These are phyloP conservation scores for Morone chrysops DNA, from an alignment of 2,113 vertebrate species.

Conservation along the genomic window DNA sequence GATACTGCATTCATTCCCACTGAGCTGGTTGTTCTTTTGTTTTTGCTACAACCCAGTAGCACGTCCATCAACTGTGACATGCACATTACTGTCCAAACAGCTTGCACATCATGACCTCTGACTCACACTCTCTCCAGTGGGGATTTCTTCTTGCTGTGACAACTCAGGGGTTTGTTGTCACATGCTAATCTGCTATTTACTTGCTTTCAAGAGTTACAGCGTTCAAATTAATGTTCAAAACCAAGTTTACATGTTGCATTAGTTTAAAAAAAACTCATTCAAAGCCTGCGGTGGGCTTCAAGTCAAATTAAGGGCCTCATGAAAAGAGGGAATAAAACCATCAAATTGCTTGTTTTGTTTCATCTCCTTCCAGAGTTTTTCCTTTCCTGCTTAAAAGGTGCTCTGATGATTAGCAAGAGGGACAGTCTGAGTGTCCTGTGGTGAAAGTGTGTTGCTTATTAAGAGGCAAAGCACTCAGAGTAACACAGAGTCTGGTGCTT, in stretches of 20 bases:
- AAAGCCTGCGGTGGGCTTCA: constrained; percentile 41
- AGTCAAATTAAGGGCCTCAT: constrained; percentile 70
- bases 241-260: constrained; percentile 50
- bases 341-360: constrained; percentile 73
- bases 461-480: constrained; percentile 55
- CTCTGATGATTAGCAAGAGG: constrained; percentile 71
- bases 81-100: constrained; percentile 4
- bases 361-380: constrained; percentile 74
- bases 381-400: constrained; percentile 60
- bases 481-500: constrained; percentile 31
- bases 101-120: background rate
- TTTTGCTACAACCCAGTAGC: constrained; percentile 19
- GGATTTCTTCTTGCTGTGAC: background rate
- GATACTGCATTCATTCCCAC: constrained; percentile 40
- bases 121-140: background rate
- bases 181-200: background rate
- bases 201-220: background rate
- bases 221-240: constrained; percentile 50
- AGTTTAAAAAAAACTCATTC: constrained; percentile 46
- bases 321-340: constrained; percentile 59
- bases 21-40: constrained; percentile 45
- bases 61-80: constrained; percentile 28
- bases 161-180: background rate
- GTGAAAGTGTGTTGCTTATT: constrained; percentile 79
- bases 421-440: constrained; percentile 70